phyloP scores from a whole-genome alignment of 2,113 vertebrate genomes.

The Oncorhynchus clarkii region DNA sequence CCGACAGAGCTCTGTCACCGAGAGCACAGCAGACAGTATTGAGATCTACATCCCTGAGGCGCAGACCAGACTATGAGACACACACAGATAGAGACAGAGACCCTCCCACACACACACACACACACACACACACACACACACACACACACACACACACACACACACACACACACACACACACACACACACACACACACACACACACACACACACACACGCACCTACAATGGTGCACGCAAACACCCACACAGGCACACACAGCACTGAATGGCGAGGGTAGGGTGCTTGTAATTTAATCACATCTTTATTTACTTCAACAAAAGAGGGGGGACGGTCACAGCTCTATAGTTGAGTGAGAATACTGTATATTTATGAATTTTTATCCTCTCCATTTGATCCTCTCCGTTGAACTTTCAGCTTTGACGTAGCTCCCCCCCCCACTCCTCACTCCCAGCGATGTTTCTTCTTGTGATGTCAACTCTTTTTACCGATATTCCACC shows the following conservation, averaged over 20 bases:
- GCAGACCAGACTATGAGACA: conserved; percentile 93
- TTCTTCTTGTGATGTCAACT: conserved; percentile 20
- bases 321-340: conserved; percentile 28
- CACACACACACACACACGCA: neutral
- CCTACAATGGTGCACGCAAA: neutral
- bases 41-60: conserved; percentile 99
- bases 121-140: conserved; percentile 8
- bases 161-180: neutral
- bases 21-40: conserved; percentile 94
- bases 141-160: neutral
- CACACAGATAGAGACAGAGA: too few relatives aligned
- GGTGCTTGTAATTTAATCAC: conserved; percentile 52
- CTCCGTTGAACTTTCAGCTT: conserved; percentile 52
- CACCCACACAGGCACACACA: conserved; percentile 26
- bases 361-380: conserved; percentile 58
- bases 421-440: conserved; percentile 66
- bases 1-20: conserved; percentile 94
- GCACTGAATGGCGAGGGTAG: conserved; percentile 44
- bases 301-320: conserved; percentile 40
- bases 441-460: conserved; percentile 36
- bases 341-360: conserved; percentile 34
- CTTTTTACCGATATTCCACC: neutral
- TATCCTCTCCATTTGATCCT: conserved; percentile 12
- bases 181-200: conserved; percentile 7
- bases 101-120: neutral